Evolutionary conservation across 2,888 invertebrate species (phyloP).

Genomic region (Orchesellides sinensis): DNA sequence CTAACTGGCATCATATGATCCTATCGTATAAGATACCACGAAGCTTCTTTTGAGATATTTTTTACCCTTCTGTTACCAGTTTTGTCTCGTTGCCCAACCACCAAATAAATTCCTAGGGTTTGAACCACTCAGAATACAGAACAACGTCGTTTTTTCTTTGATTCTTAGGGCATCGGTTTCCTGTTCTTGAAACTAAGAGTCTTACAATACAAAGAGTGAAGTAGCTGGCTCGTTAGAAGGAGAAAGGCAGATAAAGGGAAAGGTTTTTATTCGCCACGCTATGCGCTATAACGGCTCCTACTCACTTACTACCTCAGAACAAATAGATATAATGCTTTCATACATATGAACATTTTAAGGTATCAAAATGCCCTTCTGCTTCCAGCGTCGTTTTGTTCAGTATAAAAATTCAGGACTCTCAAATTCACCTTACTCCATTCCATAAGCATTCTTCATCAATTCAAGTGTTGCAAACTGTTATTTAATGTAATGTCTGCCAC

Average conservation of each 20-base stretch:
- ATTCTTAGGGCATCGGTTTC: constrained; percentile 37
- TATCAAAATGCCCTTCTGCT: no score
- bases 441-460: constrained; percentile 43
- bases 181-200: constrained; percentile 8
- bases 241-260: neutral
- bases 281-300: no score
- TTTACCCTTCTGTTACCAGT: neutral
- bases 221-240: constrained; percentile 13
- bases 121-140: neutral
- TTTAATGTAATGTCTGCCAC: constrained; percentile 41
- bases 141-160: neutral
- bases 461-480: constrained; percentile 58
- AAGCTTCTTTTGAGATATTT: neutral
- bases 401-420: constrained; percentile 35
- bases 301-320: no score
- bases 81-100: constrained; percentile 24
- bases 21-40: no score
- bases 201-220: neutral
- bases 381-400: no score
- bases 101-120: neutral
- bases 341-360: neutral
- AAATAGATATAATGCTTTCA: neutral
- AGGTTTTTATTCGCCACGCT: no score
- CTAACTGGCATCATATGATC: no score
- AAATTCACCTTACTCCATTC: constrained; percentile 51